These are phyloP conservation scores for Trichechus manatus DNA, from an alignment of 2,113 vertebrate genomes.

Conservation along the genomic window DNA sequence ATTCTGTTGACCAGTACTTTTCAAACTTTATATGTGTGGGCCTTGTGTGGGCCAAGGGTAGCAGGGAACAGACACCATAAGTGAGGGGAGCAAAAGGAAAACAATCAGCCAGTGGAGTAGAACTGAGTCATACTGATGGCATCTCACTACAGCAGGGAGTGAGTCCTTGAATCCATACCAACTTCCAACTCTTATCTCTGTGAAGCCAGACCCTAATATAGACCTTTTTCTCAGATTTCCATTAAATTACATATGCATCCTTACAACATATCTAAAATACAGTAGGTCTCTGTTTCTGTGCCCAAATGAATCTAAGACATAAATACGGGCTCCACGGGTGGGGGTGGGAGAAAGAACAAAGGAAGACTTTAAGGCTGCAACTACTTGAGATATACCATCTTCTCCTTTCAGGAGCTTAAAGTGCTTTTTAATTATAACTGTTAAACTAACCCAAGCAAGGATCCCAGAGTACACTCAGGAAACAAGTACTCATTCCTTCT, in stretches of 20 bases:
- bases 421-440: slow-evolving; percentile 40
- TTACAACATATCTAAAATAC: background rate
- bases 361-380: background rate
- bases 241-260: background rate
- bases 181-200: background rate
- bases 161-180: background rate
- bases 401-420: slow-evolving; percentile 12
- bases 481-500: background rate
- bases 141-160: background rate
- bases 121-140: background rate
- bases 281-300: background rate
- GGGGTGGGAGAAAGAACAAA: background rate
- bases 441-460: background rate
- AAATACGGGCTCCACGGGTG: background rate
- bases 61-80: background rate
- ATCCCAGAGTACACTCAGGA: background rate
- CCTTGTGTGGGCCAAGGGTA: background rate
- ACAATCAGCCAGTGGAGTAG: background rate
- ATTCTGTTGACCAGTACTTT: background rate
- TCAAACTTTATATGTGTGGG: background rate
- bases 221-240: background rate
- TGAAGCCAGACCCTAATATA: background rate
- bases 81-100: background rate
- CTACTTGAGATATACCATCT: background rate
- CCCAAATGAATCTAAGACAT: background rate